Base-by-base conservation (phyloP, 2,113 vertebrate genomes). In the Catagonus wagneri region DNA sequence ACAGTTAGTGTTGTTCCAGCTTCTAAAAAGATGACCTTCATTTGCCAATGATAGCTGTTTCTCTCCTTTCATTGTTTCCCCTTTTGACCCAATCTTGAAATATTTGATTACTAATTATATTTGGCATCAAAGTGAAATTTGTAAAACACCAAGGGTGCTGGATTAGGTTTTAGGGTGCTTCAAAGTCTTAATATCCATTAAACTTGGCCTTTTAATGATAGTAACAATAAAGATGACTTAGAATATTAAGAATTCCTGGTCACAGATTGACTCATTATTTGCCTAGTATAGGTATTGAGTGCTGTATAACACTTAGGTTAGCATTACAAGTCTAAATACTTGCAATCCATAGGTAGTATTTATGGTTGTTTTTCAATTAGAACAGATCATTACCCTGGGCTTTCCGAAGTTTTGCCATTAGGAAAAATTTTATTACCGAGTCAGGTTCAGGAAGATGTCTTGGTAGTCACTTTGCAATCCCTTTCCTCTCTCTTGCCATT, bases 51-150 rank as follows among this genome's bases (percentile, higher is more conserved):
- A 92, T 52, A 54, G 36, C 74, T 58, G 78, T 61, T 95, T 92
- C 68, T 81, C 22, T 81, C 27, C 63, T 92, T 90, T 94, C 25
- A 81, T 58, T 87, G 83, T 93, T 83, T 96, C 25, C 34, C 16
- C 17, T 94, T 56, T 88, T 90, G 78, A 96, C 83, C 89, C 56
- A 87, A 6, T 83, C 44, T 87, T 71, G 74, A 96, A 89, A 89
- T 80, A 69, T 69, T 39, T 83, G 86, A 69, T 96, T 69, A 76
- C 44, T 96, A 93, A 96, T 94, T 96, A 83, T 90, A 90, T 96
- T 20, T 90, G 80, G 76, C 44, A 92, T 94, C 56, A 96, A 96
- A 95, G 13, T 74, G n/a, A 97, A 95, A 72, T 93, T 39, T 96
- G 56, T 92, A 90, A 91, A 95, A 92, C 84, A 92, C 72, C 65